Evolutionary conservation across 2,113 vertebrate genomes (phyloP), one percentile per base, ranked within the genome.

Genomic region (Trochalopteron elliotii): DNA sequence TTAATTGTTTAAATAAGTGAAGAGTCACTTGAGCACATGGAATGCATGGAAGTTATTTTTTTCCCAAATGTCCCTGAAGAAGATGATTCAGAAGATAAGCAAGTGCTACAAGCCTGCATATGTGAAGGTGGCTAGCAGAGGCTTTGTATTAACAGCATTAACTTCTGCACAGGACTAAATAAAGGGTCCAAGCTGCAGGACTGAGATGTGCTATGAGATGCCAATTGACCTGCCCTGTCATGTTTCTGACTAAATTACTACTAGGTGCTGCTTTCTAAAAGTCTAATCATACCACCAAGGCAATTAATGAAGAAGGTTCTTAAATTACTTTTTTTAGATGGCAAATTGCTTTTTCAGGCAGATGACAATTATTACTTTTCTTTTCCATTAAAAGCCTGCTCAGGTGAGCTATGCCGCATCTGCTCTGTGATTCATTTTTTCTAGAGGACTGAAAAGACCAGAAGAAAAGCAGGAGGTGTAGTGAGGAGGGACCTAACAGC

Each of bases 301-400:
- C 42, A 97, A 97, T 97, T 76, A 93, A 91, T 70, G 77, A 87
- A 91, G 42, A 69, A 88, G 18, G 23, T 72, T 92, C 57, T 93
- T 87, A 87, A 81, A 74, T 70, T 44, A 37, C 2, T 4, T 19
- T 9, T 21, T 67, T 90, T 65, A 15, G 2, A 59, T 87, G 56
- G 16, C 12, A 92, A 96, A 87, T 87, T 59, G 1, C 89, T 87
- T 97, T 45, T 94, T 69, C 23, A 90, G 79, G 75, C 42, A 96
- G 77, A 91, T 83, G 68, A 91, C 80, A 69, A 33, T 82, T 0
- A 21, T 40, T 28, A 42, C 10, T n/a, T 57, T 75, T 80, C 86
- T 22, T 80, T 84, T 95, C 40, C 35, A 64, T 77, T 75, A 83
- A 77, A 87, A 93, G 45, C 27, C n/a, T 84, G 35, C 53, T 90